Evolutionary conservation across 2,113 vertebrate species (phyloP).

Genomic region (Micronycteris hirsuta): DNA sequence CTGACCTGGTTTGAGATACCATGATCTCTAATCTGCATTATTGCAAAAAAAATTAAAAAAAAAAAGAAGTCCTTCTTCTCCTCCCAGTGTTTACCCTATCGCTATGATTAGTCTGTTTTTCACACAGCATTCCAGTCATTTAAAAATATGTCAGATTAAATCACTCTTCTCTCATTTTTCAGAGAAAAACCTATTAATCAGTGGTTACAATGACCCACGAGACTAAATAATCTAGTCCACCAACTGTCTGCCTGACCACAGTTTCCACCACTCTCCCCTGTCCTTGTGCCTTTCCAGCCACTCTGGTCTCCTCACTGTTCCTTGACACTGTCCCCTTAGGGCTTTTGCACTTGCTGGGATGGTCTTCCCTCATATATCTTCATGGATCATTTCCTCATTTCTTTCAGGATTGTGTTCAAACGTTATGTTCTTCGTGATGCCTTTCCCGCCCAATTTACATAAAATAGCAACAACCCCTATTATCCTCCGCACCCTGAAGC

Average conservation of each 20-base stretch:
- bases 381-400: background rate
- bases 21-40: background rate
- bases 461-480: background rate
- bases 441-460: background rate
- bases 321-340: background rate
- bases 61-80: background rate
- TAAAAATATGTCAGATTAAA: background rate
- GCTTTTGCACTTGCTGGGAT: background rate
- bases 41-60: too few relatives aligned
- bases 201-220: background rate
- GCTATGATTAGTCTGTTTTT: background rate
- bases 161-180: slow-evolving; percentile 6
- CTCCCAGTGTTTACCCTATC: background rate
- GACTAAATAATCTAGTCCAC: background rate
- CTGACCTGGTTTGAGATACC: background rate
- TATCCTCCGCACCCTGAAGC: background rate
- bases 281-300: background rate
- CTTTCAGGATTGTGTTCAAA: background rate
- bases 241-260: background rate
- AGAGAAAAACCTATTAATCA: background rate
- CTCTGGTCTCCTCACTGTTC: background rate
- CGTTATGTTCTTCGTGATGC: background rate
- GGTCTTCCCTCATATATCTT: background rate
- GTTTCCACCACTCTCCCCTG: background rate
- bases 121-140: background rate